Base-by-base conservation (phyloP, 1,140 invertebrate genomes). In the Dendrolimus kikuchii region DNA sequence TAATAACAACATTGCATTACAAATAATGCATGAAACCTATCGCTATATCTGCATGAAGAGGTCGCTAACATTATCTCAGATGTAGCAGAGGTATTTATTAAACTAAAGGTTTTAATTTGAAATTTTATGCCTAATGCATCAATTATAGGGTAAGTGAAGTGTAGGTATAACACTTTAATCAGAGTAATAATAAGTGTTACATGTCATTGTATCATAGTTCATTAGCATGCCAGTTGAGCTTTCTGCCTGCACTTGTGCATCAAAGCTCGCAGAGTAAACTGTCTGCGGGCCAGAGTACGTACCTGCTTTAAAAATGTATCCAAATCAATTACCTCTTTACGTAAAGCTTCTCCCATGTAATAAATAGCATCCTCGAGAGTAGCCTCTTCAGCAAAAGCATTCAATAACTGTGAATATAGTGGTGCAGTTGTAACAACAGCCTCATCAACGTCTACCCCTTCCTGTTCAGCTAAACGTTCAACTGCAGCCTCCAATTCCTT, bases 331-430 rank as follows among this genome's bases (percentile, higher is more conserved):
- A 98, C 95, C 53, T 95, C 94, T 68, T 94, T 94, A 60, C 97
- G 90, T 50, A 99, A 85, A 36, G 96, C 98, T 89, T 99, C 97
- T n/a, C 96, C 97, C 74, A 99, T 92, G 82, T 98, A 98, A 84
- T 99, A 99, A 71, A 99, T 98, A 50, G 97, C 95, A 91, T 99
- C 98, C 89, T 99, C 98, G 48, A 96, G 93, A 7, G 98, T 97
- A 66, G 98, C 96, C 89, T 99, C 98, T 88, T 99, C 97, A 49
- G 97, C 96, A 91, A 96, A 99, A 40, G 96, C 93, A 88, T 96
- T 96, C 39, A 99, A 84, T 74, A 99, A 92, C 91, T 99, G 98
- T 89, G 96, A 96, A 79, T 99, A 99, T 38, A 99, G 86, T 2
- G 98, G 98, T 44, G 97, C 95, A 55, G 97, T 97, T 5, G 98